A percentile compares a stretch with the other conserved stretches of the same genome.
Conservation (phyloP, 2,113 vertebrate genomes). For the Leptocoma aspasia region DNA sequence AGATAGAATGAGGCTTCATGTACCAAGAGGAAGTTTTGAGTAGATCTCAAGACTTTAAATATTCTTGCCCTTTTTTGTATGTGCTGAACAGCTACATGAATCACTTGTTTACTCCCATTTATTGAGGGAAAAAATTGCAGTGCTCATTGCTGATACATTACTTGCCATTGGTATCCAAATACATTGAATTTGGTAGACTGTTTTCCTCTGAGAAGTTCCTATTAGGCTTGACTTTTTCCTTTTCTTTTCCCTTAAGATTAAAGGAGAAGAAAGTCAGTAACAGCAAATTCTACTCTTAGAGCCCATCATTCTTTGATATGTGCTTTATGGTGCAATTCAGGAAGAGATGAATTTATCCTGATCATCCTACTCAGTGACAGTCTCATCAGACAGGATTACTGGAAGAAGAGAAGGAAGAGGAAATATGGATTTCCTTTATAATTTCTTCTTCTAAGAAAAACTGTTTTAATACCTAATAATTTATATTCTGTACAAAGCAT, state of each 20-base stretch:
- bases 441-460: slow-evolving; percentile 2
- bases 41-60: not conserved
- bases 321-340: not conserved
- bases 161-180: not conserved
- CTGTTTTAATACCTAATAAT: slow-evolving; percentile 44
- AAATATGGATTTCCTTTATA: not conserved
- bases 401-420: slow-evolving; percentile 17
- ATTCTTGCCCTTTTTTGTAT: not conserved
- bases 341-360: not conserved
- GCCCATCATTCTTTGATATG: not conserved
- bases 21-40: not conserved
- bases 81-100: not conserved
- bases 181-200: not conserved
- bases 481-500: slow-evolving; percentile 59
- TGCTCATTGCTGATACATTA: not conserved
- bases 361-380: not conserved
- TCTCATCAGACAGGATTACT: not conserved
- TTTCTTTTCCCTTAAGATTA: slow-evolving; percentile 71
- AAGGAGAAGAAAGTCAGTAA: slow-evolving; percentile 91
- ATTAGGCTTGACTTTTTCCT: not conserved
- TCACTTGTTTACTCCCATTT: not conserved
- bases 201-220: not conserved
- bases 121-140: not conserved
- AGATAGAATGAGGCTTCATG: not conserved
- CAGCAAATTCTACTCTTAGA: slow-evolving; percentile 91